phyloP scores from a whole-genome alignment of 2,797 vertebrate genomes.

The Enteromius viviparus region DNA sequence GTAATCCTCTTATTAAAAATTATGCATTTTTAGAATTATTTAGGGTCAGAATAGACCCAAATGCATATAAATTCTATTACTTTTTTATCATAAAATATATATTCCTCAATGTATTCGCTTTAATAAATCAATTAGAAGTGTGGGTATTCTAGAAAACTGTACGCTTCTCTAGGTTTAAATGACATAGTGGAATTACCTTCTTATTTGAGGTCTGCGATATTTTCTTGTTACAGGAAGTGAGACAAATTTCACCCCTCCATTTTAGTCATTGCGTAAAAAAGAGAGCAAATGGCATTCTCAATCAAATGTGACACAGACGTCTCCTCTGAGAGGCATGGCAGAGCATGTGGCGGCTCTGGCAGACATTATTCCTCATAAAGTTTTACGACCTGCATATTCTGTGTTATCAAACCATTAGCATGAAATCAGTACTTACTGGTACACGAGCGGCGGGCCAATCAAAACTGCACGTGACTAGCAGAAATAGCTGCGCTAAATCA shows the following conservation, averaged over 20 bases:
- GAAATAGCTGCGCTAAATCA: conserved; percentile 64
- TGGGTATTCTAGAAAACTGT: neutral
- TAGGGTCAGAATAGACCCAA: neutral
- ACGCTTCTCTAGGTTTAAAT: neutral
- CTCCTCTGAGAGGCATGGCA: conserved; percentile 61
- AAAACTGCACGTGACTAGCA: conserved; percentile 71
- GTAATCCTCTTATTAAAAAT: neutral
- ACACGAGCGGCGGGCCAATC: conserved; percentile 66
- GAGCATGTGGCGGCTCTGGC: conserved; percentile 46
- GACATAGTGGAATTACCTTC: conserved; percentile 8
- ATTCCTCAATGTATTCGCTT: neutral
- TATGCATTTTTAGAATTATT: neutral
- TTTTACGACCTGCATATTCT: conserved; percentile 67
- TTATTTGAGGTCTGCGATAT: neutral
- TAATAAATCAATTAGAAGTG: neutral
- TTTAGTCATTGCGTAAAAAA: conserved; percentile 31
- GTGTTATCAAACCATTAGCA: conserved; percentile 72
- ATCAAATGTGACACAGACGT: conserved; percentile 70
- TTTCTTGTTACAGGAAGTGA: conserved; percentile 44
- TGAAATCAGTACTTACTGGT: conserved; percentile 73
- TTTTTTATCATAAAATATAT: neutral
- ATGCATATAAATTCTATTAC: neutral
- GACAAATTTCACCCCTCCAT: conserved; percentile 29
- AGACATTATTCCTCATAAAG: conserved; percentile 73
- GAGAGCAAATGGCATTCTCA: conserved; percentile 67